Evolutionary conservation across 1,140 invertebrate species (phyloP).

Genomic region (Penaeus vannamei): DNA sequence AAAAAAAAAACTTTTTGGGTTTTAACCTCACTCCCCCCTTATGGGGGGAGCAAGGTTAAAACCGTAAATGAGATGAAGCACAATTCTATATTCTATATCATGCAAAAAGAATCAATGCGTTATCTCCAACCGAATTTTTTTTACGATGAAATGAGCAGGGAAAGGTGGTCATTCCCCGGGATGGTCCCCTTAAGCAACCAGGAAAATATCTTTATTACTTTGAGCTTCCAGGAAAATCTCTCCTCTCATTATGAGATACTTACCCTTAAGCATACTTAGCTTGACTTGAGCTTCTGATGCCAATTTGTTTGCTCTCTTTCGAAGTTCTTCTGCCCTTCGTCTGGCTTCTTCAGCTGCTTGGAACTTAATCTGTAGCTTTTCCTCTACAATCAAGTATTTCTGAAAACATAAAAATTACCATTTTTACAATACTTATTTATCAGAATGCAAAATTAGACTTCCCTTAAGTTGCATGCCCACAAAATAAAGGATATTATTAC

Average conservation of each 20-base stretch:
- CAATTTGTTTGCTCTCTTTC: slow-evolving; percentile 82
- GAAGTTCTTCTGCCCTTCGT: slow-evolving; percentile 80
- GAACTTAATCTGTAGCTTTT: slow-evolving; percentile 77
- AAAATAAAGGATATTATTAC: too few species aligned
- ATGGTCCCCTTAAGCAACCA: too few species aligned
- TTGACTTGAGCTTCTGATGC: slow-evolving; percentile 83
- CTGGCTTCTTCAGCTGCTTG: slow-evolving; percentile 79
- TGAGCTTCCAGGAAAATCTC: background rate
- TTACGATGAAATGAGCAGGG: too few species aligned
- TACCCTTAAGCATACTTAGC: slow-evolving; percentile 81
- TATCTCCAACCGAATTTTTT: too few species aligned
- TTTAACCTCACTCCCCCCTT: too few species aligned
- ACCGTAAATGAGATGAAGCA: too few species aligned
- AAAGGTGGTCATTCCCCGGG: too few species aligned
- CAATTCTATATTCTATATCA: too few species aligned
- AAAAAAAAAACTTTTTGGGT: too few species aligned
- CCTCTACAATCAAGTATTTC: slow-evolving; percentile 77
- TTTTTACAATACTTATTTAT: background rate
- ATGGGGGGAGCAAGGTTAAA: too few species aligned
- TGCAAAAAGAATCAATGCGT: too few species aligned
- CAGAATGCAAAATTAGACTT: background rate
- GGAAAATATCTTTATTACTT: slow-evolving; percentile 2
- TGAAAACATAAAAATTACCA: slow-evolving; percentile 66
- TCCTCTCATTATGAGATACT: background rate
- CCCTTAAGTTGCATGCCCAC: too few species aligned